Conservation (phyloP, 2,113 vertebrate genomes). For the Cardinalis cardinalis region DNA sequence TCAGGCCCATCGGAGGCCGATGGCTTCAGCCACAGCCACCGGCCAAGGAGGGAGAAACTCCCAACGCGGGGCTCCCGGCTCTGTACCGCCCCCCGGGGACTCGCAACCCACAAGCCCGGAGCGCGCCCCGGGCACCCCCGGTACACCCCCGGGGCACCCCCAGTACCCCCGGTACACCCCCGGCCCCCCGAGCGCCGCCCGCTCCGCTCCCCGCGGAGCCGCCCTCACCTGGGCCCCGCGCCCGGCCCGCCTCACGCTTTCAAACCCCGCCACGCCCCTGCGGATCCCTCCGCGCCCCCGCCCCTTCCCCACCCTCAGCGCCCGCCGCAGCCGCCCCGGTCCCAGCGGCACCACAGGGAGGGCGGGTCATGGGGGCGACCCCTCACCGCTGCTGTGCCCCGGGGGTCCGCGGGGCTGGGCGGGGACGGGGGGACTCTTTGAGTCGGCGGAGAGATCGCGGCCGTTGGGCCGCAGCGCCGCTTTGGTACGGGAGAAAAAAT, state of each 20-base stretch:
- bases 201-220: background rate
- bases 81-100: rapidly evolving
- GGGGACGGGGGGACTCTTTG: background rate
- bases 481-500: rapidly evolving
- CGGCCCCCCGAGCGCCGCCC: too few species aligned
- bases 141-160: too few species aligned
- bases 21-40: background rate
- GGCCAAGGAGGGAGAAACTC: rapidly evolving
- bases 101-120: background rate
- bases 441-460: background rate
- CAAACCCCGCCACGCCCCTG: background rate
- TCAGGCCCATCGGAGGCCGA: background rate
- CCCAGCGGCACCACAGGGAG: background rate
- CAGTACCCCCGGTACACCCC: too few species aligned
- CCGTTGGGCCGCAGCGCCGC: rapidly evolving
- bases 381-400: background rate
- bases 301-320: background rate
- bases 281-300: background rate
- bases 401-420: background rate
- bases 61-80: rapidly evolving
- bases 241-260: background rate
- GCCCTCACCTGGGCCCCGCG: background rate
- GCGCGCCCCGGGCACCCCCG: rapidly evolving
- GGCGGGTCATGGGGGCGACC: rapidly evolving
- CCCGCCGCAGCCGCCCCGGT: rapidly evolving